Evolutionary conservation across 2,888 invertebrate species (phyloP), one percentile per base, ranked within the genome.

Genomic region (Mesorhabditis sp.): DNA sequence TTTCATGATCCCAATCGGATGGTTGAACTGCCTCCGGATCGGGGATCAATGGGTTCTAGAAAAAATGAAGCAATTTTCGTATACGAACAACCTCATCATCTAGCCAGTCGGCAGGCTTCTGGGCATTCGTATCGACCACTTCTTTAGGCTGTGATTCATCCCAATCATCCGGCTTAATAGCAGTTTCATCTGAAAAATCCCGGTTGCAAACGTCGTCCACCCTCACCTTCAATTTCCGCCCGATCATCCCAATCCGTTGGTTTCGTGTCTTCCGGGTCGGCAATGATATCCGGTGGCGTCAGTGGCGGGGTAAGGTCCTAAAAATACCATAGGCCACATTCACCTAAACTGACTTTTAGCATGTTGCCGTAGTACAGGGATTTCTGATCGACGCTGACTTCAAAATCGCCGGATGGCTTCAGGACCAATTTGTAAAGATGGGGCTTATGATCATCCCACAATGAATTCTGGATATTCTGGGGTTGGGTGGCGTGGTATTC

Each of bases 401-500:
- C 90, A 87, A 91, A 94, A 4, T 90, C 90, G 83, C 92, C 93
- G 86, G 93, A 92, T 6, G 93, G 92, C 65, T 90, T 90, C 68
- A 94, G 69, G 66, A 92, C 90, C 65, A 95, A 88, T 6, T 92
- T 92, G 86, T 92, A 94, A 67, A 94, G 88, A 89, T 95, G 94
- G 0, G 93, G 94, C 75, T 92, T 90, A 86, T 95, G 94, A 87
- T 98, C 97, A 82, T 92, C 92, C 89, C 89, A 88, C 72, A 85
- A 87, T n/a, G 79, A 79, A 42, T 87, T 87, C 62, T 95, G 86
- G 28, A 92, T 85, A 50, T 69, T 74, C 4, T 85, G 91, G 28
- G 95, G 92, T 86, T 94, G 94, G 86, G 94, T 94, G 85, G 94
- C 92, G 86, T 98, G 97, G 85, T 98, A 97, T 87, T 98, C 98